Evolutionary conservation across 1,140 invertebrate genomes (phyloP).

Genomic region (Sarcophaga peregrina): DNA sequence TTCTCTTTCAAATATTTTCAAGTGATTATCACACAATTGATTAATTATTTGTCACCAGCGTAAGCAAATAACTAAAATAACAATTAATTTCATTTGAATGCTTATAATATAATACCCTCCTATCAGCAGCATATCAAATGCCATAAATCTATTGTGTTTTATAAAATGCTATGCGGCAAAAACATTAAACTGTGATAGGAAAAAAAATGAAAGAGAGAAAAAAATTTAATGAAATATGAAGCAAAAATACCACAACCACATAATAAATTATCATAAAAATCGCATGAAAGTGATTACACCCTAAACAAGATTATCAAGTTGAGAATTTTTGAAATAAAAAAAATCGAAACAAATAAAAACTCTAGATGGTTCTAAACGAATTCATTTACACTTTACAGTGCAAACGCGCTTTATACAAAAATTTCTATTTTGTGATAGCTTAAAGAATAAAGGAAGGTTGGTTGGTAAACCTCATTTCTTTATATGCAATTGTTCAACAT

Average conservation of each 20-base stretch:
- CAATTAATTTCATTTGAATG: too few species aligned
- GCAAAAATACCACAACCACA: conserved; percentile 9
- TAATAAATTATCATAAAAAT: conserved; percentile 28
- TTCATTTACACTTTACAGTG: too few species aligned
- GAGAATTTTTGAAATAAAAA: not conserved
- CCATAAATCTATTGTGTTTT: conserved; percentile 21
- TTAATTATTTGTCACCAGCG: not conserved
- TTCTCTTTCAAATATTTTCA: not conserved
- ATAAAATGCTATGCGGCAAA: not conserved
- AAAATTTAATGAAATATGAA: too few species aligned
- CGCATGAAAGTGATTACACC: conserved; percentile 9
- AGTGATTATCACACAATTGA: not conserved
- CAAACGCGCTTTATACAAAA: too few species aligned
- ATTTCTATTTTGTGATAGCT: too few species aligned
- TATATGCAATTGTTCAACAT: too few species aligned
- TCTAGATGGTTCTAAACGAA: too few species aligned
- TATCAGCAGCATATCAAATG: not conserved
- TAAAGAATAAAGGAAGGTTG: too few species aligned
- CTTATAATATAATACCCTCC: too few species aligned
- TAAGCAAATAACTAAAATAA: not conserved
- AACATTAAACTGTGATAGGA: not conserved
- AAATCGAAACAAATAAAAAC: not conserved
- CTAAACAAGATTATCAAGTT: not conserved
- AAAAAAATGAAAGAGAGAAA: not conserved
- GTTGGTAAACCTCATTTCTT: too few species aligned